Evolutionary conservation across 2,888 invertebrate genomes (phyloP), one percentile per base, ranked within the genome.

Genomic region (Calliphora vomitoria): DNA sequence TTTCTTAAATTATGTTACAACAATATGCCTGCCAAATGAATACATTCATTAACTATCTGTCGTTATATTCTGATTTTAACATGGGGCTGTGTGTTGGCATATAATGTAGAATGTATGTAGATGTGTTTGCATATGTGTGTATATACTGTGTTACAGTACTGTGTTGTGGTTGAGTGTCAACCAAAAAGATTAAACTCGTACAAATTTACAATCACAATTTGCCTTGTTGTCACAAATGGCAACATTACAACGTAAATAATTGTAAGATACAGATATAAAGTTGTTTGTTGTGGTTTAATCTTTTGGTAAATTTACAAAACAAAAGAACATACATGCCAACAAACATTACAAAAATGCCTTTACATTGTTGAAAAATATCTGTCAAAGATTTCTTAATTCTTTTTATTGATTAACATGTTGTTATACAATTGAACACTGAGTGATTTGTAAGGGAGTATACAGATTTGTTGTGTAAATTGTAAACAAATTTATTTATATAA

Each of bases 161-260:
- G 55, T 72, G 18, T 55, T 72, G 71, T 38, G 71, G 71, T 55
- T 72, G 8, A 38, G 71, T 41, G 71, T 72, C n/a, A 72, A 72
- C 38, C 55, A 72, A 72, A 72, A 38, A 72, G 18, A 47, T 69
- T 69, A 50, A 47, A 69, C 31, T 31, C 31, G 31, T 31, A 69
- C 50, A 69, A 50, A 18, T 55, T 53, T 72, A 55, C 18, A 55
- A 38, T 72, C 35, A 53, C 5, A 72, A 35, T 55, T 72, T 38
- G 38, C 53, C 18, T 72, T 72, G 71, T 55, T 72, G 38, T 55
- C 38, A 38, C 71, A 72, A 55, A 53, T 72, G 38, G 38, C 38
- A 55, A 25, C 38, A 55, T 53, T 38, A 55, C 38, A 72, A 72
- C 38, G 18, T 18, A 53, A 38, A 72, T 72, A 72, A 72, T 71